phyloP scores from a whole-genome alignment of 2,888 invertebrate species.

The Holacanthella duospinosa region DNA sequence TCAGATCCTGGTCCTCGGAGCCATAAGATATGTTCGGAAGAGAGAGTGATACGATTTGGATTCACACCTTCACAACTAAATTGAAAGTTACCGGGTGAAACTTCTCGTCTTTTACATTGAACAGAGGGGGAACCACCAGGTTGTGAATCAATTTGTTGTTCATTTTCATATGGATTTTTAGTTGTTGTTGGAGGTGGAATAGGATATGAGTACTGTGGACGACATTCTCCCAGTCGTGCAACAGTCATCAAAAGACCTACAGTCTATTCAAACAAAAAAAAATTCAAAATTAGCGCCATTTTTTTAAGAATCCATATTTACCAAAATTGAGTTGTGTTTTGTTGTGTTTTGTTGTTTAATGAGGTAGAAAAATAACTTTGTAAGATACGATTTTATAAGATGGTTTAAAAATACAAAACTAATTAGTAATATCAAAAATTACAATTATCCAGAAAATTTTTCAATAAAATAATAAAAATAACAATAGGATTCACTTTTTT shows the following conservation, averaged over 20 bases:
- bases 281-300: background rate
- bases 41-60: background rate
- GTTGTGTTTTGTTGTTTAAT: background rate
- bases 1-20: background rate
- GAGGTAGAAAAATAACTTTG: no score
- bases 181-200: background rate
- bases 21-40: conserved; percentile 1
- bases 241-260: background rate
- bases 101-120: conserved; percentile 2
- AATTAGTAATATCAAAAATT: no score
- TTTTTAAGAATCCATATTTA: background rate
- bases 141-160: background rate
- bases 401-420: no score
- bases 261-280: background rate
- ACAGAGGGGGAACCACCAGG: background rate
- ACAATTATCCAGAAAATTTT: no score
- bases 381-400: no score
- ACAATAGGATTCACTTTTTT: background rate
- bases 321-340: background rate
- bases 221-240: background rate
- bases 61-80: conserved; percentile 4
- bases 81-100: background rate
- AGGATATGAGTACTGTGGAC: conserved; percentile 3
- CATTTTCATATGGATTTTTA: background rate
- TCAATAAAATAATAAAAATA: no score